Conservation (phyloP, 1,140 invertebrate genomes). For the Drosophila biarmipes region DNA sequence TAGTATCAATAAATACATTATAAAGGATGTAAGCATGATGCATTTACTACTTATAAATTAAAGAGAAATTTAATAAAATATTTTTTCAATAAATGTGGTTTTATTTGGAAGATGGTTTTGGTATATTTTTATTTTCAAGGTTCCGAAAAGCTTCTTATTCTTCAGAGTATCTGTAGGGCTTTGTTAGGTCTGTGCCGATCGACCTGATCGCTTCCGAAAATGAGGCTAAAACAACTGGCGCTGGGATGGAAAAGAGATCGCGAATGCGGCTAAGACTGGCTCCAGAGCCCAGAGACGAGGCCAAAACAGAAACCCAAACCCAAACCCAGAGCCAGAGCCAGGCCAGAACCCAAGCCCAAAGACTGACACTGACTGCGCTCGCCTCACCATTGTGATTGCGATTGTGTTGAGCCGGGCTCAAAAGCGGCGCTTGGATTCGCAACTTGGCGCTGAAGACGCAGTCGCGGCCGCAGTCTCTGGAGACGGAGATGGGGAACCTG, state of each 20-base stretch:
- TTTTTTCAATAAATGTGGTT: too few relatives aligned
- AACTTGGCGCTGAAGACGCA: constrained; percentile 64
- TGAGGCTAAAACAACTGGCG: constrained; percentile 25
- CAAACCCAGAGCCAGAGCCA: constrained; percentile 1
- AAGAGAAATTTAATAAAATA: too few relatives aligned
- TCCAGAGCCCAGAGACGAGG: neutral
- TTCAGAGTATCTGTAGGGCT: constrained; percentile 1
- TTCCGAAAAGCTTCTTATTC: too few relatives aligned
- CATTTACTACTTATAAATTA: too few relatives aligned
- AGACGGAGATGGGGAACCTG: neutral
- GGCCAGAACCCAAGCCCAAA: neutral
- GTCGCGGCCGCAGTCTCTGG: constrained; percentile 35
- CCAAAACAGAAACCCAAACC: constrained; percentile 6
- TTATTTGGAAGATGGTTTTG: too few relatives aligned
- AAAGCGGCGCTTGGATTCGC: constrained; percentile 81
- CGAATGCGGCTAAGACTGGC: constrained; percentile 13
- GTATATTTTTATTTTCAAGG: too few relatives aligned
- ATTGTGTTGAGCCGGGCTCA: constrained; percentile 75
- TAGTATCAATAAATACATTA: too few relatives aligned
- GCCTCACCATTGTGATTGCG: constrained; percentile 40
- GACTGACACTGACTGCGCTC: constrained; percentile 31
- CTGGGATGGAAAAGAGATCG: constrained; percentile 3
- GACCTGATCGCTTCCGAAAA: constrained; percentile 32
- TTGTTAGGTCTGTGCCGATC: neutral
- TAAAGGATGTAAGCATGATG: too few relatives aligned